These are phyloP conservation scores for Amazona vittata DNA, from an alignment of 2,113 vertebrate genomes.

Conservation along the genomic window DNA sequence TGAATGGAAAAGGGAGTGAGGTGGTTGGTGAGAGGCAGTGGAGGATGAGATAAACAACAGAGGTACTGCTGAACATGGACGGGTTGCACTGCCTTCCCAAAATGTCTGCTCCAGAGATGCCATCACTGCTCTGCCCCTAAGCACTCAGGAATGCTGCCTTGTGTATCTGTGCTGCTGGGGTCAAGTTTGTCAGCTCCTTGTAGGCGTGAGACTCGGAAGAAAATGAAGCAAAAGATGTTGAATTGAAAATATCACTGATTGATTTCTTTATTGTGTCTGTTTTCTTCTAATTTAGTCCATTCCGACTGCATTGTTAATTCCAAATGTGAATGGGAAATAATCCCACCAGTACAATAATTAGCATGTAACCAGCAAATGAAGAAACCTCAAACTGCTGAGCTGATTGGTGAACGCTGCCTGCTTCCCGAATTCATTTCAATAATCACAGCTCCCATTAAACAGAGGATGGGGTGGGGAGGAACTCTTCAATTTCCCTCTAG, in stretches of 20 bases:
- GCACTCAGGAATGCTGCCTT: neutral
- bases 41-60: neutral
- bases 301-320: constrained; percentile 29
- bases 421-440: constrained; percentile 53
- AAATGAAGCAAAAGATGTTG: neutral
- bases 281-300: constrained; percentile 53
- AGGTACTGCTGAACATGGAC: neutral
- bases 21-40: neutral
- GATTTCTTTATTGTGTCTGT: neutral
- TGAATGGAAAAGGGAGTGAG: neutral
- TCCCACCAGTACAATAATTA: constrained; percentile 47
- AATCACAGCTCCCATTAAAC: constrained; percentile 53
- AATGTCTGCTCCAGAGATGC: neutral
- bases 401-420: constrained; percentile 47
- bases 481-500: constrained; percentile 38
- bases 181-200: neutral
- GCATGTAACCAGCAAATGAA: constrained; percentile 31
- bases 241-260: constrained; percentile 33
- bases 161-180: neutral
- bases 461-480: neutral
- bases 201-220: neutral
- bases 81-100: neutral
- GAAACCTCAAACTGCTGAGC: constrained; percentile 27
- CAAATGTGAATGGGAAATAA: constrained; percentile 52
- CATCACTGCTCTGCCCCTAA: neutral